These are phyloP conservation scores for Coenonympha glycerion DNA, from an alignment of 2,888 invertebrate species.

Conservation along the genomic window DNA sequence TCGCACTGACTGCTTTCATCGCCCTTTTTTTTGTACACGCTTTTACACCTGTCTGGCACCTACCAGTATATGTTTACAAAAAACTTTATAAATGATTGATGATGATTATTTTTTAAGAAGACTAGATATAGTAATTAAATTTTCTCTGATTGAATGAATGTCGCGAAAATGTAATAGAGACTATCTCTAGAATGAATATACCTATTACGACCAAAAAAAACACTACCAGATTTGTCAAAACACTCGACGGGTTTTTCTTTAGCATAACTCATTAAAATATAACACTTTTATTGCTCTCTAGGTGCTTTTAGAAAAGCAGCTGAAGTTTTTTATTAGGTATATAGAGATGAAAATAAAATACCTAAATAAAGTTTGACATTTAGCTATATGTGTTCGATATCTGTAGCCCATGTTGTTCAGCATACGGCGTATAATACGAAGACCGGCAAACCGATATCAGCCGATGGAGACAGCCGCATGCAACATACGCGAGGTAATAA, in stretches of 20 bases:
- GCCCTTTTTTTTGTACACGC: constrained; percentile 42
- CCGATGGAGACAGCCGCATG: constrained; percentile 23
- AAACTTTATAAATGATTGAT: no score
- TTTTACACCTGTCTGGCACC: constrained; percentile 27
- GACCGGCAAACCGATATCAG: constrained; percentile 35
- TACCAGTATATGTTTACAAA: no score
- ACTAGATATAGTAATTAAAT: no score
- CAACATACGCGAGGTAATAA: constrained; percentile 44
- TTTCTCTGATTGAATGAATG: no score
- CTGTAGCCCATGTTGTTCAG: constrained; percentile 56
- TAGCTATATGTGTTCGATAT: constrained; percentile 57
- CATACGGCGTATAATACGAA: constrained; percentile 46
- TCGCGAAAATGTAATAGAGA: no score
- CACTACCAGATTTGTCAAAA: constrained; percentile 1
- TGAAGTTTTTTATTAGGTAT: constrained; percentile 10
- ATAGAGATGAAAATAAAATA: constrained; percentile 31
- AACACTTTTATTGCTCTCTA: neutral
- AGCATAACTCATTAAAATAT: constrained; percentile 6
- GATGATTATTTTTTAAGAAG: no score
- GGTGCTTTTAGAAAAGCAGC: neutral
- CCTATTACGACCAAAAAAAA: neutral
- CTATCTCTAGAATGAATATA: neutral
- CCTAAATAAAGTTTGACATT: constrained; percentile 47
- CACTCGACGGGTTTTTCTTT: neutral
- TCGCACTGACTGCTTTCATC: constrained; percentile 55